Base-by-base conservation (phyloP, 2,888 invertebrate species). In the Macrophya annulata region DNA sequence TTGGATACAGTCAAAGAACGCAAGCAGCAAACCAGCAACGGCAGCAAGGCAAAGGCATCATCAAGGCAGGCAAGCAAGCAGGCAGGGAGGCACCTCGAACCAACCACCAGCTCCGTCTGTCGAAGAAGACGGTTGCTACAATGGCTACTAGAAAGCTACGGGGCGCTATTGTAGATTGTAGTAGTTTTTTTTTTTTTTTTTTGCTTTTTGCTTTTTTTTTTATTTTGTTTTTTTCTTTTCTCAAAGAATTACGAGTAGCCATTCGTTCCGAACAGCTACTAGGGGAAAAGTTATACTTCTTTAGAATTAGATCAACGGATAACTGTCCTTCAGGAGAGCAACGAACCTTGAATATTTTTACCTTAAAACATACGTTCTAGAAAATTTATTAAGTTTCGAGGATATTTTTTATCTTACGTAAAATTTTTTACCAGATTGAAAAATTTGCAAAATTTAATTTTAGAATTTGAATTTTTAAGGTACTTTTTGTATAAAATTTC, bases 41-140 rank as follows among this genome's bases (percentile, higher is more conserved):
- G 51, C n/a, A 51, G 25, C 45, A 31, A 68, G 17, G 3, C 8
- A 12, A 12, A 25, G 62, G 62, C 62, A 55, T n/a, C 55, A 55
- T 4, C 51, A 17, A 51, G 17, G 51, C 17, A 51, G 17, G 55
- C 55, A 43, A 4, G 85, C 85, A 45, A 77, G 15, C 55, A 71
- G 40, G 71, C 31, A 15, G 15, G 71, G 12, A 15, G 15, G 31
- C 68, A 68, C 12, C 68, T 55, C 55, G 55, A 68, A 40, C 85
- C 85, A 83, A 74, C 77, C 51, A 85, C 88, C 77, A 31, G 25
- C 17, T 88, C 90, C 90, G 89, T 90, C 89, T 90, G 90, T 89
- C 88, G 84, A 88, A 90, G 84, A 88, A 90, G 90, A 90, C 90
- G 90, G 90, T 88, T 90, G 89, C 51, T 40, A 43, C 55, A 9